phyloP scores from a whole-genome alignment of 2,113 vertebrate genomes.

The Entelurus aequoreus region DNA sequence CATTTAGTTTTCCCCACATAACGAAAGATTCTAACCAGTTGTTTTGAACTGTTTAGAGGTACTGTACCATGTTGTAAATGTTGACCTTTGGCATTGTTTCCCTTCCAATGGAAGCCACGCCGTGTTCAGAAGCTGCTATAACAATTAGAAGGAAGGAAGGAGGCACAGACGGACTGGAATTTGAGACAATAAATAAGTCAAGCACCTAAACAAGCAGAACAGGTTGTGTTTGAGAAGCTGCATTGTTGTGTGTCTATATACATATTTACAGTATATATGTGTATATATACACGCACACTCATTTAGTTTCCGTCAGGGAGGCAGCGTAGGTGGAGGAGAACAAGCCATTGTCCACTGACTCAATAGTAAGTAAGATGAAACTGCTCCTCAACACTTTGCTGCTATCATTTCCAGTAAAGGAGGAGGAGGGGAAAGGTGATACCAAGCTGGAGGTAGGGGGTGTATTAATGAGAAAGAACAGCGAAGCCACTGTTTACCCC shows the following conservation, averaged over 20 bases:
- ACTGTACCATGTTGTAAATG: too few species aligned
- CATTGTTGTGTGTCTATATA: constrained; percentile 15
- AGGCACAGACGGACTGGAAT: constrained; percentile 17
- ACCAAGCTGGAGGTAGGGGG: constrained; percentile 13
- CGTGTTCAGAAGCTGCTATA: constrained; percentile 1
- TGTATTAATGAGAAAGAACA: constrained; percentile 7
- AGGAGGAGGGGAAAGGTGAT: constrained; percentile 33
- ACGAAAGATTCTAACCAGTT: too few species aligned
- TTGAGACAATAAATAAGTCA: constrained; percentile 39
- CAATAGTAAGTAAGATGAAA: constrained; percentile 50
- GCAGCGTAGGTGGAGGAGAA: constrained; percentile 31
- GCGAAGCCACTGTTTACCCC: not conserved
- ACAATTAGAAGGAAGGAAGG: constrained; percentile 27
- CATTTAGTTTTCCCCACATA: too few species aligned
- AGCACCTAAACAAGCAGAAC: constrained; percentile 32
- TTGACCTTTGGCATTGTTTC: too few species aligned
- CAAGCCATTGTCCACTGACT: constrained; percentile 44
- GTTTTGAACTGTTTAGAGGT: too few species aligned
- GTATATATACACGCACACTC: not conserved
- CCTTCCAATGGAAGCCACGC: not conserved
- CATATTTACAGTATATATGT: too few species aligned
- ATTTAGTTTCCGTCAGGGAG: constrained; percentile 31
- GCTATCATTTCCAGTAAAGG: constrained; percentile 20
- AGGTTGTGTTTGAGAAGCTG: constrained; percentile 17
- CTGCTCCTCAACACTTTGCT: constrained; percentile 33